Conservation (phyloP, 2,113 vertebrate genomes). For the Echinops telfairi region DNA sequence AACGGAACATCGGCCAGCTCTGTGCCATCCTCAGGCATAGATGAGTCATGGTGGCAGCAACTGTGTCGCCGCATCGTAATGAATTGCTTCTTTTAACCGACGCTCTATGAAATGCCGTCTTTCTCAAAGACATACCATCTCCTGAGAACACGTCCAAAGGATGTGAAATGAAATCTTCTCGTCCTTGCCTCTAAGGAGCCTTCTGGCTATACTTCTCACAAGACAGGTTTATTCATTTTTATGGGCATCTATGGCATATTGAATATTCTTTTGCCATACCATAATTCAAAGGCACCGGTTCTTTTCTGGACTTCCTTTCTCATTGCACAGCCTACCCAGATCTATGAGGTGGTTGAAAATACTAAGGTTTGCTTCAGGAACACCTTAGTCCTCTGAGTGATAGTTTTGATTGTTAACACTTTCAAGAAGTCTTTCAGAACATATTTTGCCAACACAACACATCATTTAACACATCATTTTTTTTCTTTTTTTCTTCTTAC, state of each 20-base stretch:
- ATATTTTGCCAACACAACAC: background rate
- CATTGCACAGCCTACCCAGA: background rate
- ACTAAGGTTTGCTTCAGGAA: background rate
- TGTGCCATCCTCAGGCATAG: background rate
- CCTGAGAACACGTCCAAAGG: background rate
- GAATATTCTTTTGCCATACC: background rate
- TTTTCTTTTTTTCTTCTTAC: too few relatives aligned
- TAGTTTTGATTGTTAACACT: background rate
- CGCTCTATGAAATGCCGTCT: too few relatives aligned
- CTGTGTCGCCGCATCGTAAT: background rate
- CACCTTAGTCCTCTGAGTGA: background rate
- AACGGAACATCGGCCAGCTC: background rate
- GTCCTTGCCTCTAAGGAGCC: background rate
- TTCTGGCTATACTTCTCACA: background rate
- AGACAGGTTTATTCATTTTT: background rate
- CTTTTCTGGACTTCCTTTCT: background rate
- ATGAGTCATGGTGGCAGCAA: background rate
- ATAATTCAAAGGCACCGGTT: background rate
- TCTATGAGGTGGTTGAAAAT: background rate
- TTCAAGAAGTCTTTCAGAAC: background rate
- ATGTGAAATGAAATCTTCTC: background rate
- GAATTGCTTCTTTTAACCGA: background rate
- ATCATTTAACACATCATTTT: background rate
- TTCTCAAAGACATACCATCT: background rate
- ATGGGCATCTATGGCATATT: background rate